These are phyloP conservation scores for Lasioglossum baleicum DNA, from an alignment of 1,140 invertebrate genomes.

Conservation along the genomic window DNA sequence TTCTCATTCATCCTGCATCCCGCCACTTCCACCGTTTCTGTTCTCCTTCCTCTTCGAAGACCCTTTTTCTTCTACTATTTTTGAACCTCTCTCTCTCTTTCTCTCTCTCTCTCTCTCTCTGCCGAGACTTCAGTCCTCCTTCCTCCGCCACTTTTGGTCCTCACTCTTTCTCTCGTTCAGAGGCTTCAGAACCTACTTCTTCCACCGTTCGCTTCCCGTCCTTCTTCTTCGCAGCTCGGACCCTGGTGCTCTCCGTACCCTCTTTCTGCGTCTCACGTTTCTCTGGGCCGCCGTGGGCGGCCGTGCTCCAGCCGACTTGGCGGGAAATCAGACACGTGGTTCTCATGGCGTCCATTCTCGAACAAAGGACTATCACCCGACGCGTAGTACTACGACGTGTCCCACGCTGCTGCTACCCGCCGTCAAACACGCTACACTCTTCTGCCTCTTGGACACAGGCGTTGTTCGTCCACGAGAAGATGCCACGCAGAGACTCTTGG, in stretches of 20 bases:
- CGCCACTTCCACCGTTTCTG: too few relatives aligned
- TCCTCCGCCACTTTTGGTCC: neutral
- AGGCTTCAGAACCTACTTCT: too few relatives aligned
- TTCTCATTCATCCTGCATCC: conserved; percentile 1
- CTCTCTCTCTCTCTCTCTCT: too few relatives aligned
- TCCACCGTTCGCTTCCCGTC: neutral
- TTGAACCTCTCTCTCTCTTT: too few relatives aligned
- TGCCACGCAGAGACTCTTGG: too few relatives aligned
- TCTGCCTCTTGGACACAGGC: too few relatives aligned
- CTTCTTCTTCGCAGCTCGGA: too few relatives aligned
- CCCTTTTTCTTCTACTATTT: too few relatives aligned
- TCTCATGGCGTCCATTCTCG: conserved; percentile 63
- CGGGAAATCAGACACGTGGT: conserved; percentile 68
- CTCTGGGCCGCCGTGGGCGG: conserved; percentile 29
- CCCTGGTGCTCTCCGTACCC: neutral
- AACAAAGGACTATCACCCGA: conserved; percentile 57
- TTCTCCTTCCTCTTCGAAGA: neutral
- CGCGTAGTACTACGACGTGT: conserved; percentile 48
- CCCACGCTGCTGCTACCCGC: conserved; percentile 34
- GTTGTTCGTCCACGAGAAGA: too few relatives aligned
- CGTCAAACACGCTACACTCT: too few relatives aligned
- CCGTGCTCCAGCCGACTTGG: conserved; percentile 50
- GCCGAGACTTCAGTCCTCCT: too few relatives aligned
- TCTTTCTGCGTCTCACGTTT: conserved; percentile 37
- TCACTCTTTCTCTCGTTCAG: too few relatives aligned